phyloP scores from a whole-genome alignment of 2,113 vertebrate genomes.

The Plecturocebus donacophilus region DNA sequence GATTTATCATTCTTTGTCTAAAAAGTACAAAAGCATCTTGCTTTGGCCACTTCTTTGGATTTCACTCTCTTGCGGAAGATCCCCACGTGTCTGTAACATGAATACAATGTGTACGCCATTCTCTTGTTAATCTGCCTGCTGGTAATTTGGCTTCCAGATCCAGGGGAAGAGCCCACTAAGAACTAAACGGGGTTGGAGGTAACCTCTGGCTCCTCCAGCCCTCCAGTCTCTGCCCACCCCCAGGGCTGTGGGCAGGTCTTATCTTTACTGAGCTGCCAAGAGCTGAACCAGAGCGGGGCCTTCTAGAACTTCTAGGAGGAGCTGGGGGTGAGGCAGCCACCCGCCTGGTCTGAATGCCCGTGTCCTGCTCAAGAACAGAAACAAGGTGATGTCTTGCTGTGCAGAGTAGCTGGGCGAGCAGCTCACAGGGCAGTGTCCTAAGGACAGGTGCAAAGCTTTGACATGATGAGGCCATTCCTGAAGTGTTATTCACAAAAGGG shows the following conservation, averaged over 20 bases:
- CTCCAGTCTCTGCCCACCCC: neutral
- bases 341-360: fast-evolving
- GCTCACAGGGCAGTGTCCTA: fast-evolving
- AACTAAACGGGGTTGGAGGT: neutral
- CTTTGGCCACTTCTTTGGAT: neutral
- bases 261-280: neutral
- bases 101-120: neutral
- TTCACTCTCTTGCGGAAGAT: neutral
- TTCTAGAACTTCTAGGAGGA: neutral
- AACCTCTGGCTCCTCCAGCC: neutral
- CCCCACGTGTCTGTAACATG: neutral
- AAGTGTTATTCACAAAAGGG: fast-evolving
- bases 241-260: neutral
- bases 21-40: neutral
- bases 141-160: neutral
- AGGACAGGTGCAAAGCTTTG: fast-evolving
- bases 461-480: fast-evolving
- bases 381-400: fast-evolving
- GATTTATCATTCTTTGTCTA: too few relatives aligned
- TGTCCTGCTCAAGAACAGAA: fast-evolving
- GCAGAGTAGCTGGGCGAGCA: fast-evolving
- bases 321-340: neutral
- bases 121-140: neutral
- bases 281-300: neutral
- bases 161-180: neutral